A percentile compares a stretch with the other conserved stretches of the same genome.
Conservation (phyloP, 2,797 vertebrate genomes). For the Protonibea diacanthus region DNA sequence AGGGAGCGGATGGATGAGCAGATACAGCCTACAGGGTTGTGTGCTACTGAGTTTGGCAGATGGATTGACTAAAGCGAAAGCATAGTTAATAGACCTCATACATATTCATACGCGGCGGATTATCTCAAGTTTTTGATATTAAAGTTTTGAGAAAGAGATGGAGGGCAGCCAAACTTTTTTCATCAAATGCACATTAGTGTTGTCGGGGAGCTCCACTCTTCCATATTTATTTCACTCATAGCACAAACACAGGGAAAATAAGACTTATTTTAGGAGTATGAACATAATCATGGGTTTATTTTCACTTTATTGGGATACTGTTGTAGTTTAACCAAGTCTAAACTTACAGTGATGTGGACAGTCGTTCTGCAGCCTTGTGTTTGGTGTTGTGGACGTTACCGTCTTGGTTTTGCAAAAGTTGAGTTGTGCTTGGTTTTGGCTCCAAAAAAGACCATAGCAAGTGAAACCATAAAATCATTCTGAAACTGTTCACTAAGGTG, state of each 20-base stretch:
- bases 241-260: not conserved
- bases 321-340: not conserved
- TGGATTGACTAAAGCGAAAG: constrained; percentile 23
- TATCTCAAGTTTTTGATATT: constrained; percentile 41
- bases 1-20: constrained; percentile 17
- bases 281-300: not conserved
- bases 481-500: too few relatives aligned
- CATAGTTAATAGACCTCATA: constrained; percentile 19
- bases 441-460: too few relatives aligned
- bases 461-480: too few relatives aligned
- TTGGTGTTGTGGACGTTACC: too few relatives aligned
- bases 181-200: constrained; percentile 11
- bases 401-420: too few relatives aligned
- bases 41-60: constrained; percentile 37
- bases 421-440: too few relatives aligned
- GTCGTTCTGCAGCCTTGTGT: too few relatives aligned
- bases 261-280: not conserved
- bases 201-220: not conserved
- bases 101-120: constrained; percentile 46
- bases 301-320: not conserved
- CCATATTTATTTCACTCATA: not conserved
- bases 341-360: too few relatives aligned
- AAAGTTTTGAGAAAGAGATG: constrained; percentile 20
- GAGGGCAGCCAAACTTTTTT: not conserved
- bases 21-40: constrained; percentile 31